Evolutionary conservation across 2,797 vertebrate species (phyloP), one percentile per base, ranked within the genome.

Genomic region (Sebastes kiyomatsui): DNA sequence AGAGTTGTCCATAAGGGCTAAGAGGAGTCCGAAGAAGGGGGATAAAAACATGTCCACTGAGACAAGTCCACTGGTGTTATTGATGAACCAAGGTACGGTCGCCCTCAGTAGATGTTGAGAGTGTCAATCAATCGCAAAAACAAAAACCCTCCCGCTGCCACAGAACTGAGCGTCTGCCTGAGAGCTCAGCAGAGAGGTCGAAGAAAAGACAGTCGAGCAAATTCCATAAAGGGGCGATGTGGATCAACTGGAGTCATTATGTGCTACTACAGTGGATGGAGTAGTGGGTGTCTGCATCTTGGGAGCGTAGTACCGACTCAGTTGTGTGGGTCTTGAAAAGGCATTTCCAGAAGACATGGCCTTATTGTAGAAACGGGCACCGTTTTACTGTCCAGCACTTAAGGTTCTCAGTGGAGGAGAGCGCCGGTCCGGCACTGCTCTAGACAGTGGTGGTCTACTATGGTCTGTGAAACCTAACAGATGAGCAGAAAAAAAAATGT

Each of bases 381-480:
- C 96, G 93, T 96, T 95, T 96, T 95, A 94, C 95, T 95, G 96
- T 97, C 97, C 97, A 98, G 97, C 98, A 98, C 97, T 98, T 98
- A 96, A 95, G 97, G 97, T 97, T 97, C 95, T 97, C 96, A 96
- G 93, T 95, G 95, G 85, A 90, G 87, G 91, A 88, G 90, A 77
- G 90, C 30, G 75, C 90, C 88, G 6, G 79, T 79, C 75, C 91
- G 95, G 96, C 95, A 93, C 93, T 89, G 93, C 96, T 96, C 90
- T 87, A 96, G 95, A 96, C 95, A 96, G 92, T 95, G 87, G 90
- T 95, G 95, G 95, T 96, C 97, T 97, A 98, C 96, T 99, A 99
- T 79, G 98, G 98, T 96, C 98, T 96, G 89, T 99, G 98, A 96
- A 99, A 99, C 97, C 98, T 99, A 83, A 62, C 91, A 79, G 82